These are phyloP conservation scores for Ciconia stormi DNA, from an alignment of 2,113 vertebrate genomes.

Conservation along the genomic window DNA sequence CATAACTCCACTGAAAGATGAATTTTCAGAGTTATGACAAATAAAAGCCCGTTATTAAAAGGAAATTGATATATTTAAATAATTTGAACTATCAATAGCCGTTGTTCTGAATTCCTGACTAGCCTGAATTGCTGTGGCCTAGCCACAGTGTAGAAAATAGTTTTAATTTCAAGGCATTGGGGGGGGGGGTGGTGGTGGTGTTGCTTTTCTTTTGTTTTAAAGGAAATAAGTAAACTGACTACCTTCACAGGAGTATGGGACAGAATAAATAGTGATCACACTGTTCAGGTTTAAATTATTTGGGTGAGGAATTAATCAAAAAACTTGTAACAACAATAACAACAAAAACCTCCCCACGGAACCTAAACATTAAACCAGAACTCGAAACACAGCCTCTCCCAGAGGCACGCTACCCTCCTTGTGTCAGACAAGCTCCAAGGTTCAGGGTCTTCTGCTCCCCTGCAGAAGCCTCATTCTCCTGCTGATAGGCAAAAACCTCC, in stretches of 20 bases:
- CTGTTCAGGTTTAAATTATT: neutral
- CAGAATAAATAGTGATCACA: accelerated
- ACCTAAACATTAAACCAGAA: neutral
- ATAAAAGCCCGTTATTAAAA: neutral
- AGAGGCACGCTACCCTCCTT: neutral
- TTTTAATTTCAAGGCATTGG: neutral
- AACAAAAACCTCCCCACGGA: too few relatives aligned
- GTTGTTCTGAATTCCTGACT: neutral
- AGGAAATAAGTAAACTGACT: neutral
- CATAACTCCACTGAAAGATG: accelerated
- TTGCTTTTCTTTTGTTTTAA: neutral
- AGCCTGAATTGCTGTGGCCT: neutral
- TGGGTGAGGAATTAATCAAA: neutral
- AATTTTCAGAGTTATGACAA: neutral
- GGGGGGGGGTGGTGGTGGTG: too few relatives aligned
- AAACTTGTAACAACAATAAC: neutral
- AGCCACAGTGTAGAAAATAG: accelerated
- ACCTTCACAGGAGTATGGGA: accelerated
- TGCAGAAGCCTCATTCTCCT: neutral
- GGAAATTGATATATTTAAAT: accelerated
- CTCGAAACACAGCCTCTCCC: neutral
- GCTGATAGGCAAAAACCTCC: neutral
- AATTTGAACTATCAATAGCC: neutral
- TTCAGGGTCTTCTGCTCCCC: neutral
- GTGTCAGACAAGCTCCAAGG: neutral